Conservation (phyloP, 2,888 invertebrate genomes). For the Vanessa cardui region DNA sequence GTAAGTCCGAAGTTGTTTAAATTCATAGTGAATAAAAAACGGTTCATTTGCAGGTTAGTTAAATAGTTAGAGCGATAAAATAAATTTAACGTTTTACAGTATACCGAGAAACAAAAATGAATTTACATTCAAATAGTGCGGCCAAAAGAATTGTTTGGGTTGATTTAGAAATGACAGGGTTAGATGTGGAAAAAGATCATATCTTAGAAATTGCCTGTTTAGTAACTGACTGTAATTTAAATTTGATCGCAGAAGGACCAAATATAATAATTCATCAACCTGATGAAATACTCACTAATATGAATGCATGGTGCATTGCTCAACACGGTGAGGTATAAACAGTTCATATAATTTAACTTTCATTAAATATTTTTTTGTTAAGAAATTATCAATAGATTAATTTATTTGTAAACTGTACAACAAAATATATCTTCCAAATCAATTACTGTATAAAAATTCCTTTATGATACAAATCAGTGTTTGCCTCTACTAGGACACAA, state of each 20-base stretch:
- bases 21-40: neutral
- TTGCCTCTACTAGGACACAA: too few species aligned
- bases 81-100: constrained; percentile 20
- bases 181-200: constrained; percentile 88
- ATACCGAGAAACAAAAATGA: constrained; percentile 30
- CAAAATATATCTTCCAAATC: too few species aligned
- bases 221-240: constrained; percentile 91
- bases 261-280: constrained; percentile 91
- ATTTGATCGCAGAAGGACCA: constrained; percentile 89
- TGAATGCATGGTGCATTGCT: constrained; percentile 92
- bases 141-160: constrained; percentile 86
- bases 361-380: too few species aligned
- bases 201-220: constrained; percentile 96
- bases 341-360: neutral
- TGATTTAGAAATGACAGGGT: constrained; percentile 95
- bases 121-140: constrained; percentile 33
- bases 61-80: neutral
- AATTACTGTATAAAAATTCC: too few species aligned
- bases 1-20: constrained; percentile 13
- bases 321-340: constrained; percentile 88
- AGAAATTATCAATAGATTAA: too few species aligned
- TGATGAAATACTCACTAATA: constrained; percentile 86
- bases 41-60: constrained; percentile 9
- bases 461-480: too few species aligned
- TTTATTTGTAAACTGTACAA: too few species aligned